These are phyloP conservation scores for Charina bottae DNA, from an alignment of 2,113 vertebrate genomes.

Conservation along the genomic window DNA sequence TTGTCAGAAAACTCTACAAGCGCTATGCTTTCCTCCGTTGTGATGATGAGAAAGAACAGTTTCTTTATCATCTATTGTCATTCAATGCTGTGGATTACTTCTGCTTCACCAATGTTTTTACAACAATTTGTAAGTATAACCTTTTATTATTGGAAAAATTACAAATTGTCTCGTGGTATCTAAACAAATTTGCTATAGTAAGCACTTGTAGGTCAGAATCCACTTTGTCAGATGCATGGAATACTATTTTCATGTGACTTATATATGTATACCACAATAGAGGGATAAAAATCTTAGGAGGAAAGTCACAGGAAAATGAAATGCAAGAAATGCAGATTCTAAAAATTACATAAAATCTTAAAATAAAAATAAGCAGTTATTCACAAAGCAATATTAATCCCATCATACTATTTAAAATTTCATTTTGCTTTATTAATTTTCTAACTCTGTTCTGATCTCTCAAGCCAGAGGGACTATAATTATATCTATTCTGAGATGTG, in stretches of 20 bases:
- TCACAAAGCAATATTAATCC: background rate
- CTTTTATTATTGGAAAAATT: constrained; percentile 13
- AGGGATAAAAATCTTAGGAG: background rate
- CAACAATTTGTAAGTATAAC: constrained; percentile 91
- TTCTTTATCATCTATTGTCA: constrained; percentile 97
- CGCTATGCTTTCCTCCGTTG: constrained; percentile 97
- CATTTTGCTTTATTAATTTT: constrained; percentile 15
- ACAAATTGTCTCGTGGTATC: background rate
- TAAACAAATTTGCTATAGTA: background rate
- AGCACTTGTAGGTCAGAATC: background rate
- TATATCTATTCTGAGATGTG: constrained; percentile 14
- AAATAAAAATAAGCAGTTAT: constrained; percentile 1
- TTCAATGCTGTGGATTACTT: constrained; percentile 99
- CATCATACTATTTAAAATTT: background rate
- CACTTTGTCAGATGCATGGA: background rate
- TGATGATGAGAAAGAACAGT: constrained; percentile 98
- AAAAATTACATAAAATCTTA: background rate
- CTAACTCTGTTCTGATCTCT: background rate
- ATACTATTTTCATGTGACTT: background rate
- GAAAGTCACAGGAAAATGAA: background rate
- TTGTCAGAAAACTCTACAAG: constrained; percentile 93
- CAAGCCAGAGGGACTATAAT: background rate
- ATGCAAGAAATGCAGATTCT: background rate
- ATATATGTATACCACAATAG: background rate
- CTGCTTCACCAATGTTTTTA: constrained; percentile 99